A percentile compares a stretch with the other conserved stretches of the same genome.
phyloP scores from a whole-genome alignment of 2,797 vertebrate genomes.

The Adelosebastes latens region DNA sequence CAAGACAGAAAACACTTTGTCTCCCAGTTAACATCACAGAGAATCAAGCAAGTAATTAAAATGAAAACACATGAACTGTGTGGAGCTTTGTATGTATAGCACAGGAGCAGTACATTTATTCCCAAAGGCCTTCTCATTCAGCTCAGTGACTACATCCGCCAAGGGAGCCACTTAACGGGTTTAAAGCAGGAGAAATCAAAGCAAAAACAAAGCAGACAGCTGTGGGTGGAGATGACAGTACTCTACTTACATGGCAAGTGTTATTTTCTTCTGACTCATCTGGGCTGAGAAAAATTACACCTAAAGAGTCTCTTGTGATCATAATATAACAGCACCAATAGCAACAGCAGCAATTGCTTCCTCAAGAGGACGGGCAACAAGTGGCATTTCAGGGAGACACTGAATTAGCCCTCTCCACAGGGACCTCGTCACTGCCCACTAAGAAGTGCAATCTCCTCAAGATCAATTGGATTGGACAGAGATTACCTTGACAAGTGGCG shows the following conservation, averaged over 20 bases:
- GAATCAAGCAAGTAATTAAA: conserved; percentile 26
- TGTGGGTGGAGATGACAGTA: conserved; percentile 15
- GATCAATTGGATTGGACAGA: conserved; percentile 81
- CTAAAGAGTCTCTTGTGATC: conserved; percentile 60
- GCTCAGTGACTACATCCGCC: conserved; percentile 22
- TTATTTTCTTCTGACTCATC: conserved; percentile 77
- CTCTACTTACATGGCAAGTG: conserved; percentile 79
- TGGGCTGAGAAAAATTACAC: conserved; percentile 35
- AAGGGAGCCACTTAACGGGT: conserved; percentile 46
- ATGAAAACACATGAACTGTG: conserved; percentile 2
- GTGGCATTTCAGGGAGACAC: conserved; percentile 47
- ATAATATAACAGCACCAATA: conserved; percentile 54
- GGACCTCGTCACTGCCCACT: conserved; percentile 63
- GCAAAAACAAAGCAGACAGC: conserved; percentile 30
- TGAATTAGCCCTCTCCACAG: conserved; percentile 60
- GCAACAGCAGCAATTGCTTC: conserved; percentile 35
- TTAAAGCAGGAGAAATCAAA: conserved; percentile 48
- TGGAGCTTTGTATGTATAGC: conserved; percentile 1
- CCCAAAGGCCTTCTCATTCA: conserved; percentile 38
- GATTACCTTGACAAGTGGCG: conserved; percentile 74
- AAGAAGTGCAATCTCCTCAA: conserved; percentile 78
- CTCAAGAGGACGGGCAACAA: conserved; percentile 56
- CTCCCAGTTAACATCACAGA: conserved; percentile 2
- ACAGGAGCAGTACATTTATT: conserved; percentile 26
- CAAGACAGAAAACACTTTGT: neutral